These are phyloP conservation scores for Fulmarus glacialis DNA, from an alignment of 2,113 vertebrate genomes.

Conservation along the genomic window DNA sequence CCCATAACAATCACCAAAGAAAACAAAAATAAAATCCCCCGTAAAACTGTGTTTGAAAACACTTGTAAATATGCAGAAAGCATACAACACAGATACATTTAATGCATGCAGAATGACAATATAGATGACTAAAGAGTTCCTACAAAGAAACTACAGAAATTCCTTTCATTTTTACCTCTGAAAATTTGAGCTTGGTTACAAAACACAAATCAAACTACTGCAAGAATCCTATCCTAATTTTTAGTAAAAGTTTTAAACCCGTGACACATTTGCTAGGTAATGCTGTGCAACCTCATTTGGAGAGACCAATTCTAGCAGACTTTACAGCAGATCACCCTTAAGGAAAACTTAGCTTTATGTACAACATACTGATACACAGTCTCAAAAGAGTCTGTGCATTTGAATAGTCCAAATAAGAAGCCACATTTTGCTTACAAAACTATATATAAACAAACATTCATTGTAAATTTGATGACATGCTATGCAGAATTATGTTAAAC, in stretches of 20 bases:
- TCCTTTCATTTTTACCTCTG: neutral
- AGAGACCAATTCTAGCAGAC: neutral
- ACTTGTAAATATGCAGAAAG: neutral
- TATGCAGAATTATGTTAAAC: neutral
- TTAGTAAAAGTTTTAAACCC: neutral
- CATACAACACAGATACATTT: neutral
- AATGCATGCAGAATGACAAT: neutral
- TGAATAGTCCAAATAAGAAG: neutral
- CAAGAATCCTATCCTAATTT: neutral
- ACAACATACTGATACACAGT: accelerated
- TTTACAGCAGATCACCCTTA: neutral
- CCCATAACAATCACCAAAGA: neutral
- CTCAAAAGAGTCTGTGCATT: neutral
- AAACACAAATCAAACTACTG: neutral
- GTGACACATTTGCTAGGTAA: neutral
- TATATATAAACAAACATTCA: neutral
- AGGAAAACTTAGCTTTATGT: neutral
- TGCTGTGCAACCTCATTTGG: neutral
- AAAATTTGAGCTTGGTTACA: neutral
- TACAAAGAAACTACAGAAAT: neutral
- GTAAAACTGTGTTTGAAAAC: neutral
- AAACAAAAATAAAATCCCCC: neutral
- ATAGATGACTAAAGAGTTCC: neutral
- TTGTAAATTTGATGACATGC: too few relatives aligned
- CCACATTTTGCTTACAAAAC: neutral